phyloP scores from a whole-genome alignment of 2,888 invertebrate genomes.

The Pristionchus fissidentatus region DNA sequence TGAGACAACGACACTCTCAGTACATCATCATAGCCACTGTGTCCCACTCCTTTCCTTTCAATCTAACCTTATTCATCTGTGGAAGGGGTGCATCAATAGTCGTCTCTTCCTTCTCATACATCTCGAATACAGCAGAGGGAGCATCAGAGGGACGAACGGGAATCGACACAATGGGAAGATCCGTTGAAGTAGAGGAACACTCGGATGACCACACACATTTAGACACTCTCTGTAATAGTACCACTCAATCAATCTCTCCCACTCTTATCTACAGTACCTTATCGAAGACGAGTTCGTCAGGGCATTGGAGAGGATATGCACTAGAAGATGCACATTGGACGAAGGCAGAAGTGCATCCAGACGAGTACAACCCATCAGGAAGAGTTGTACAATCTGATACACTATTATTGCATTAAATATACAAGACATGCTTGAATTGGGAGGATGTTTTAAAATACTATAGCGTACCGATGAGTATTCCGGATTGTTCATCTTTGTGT shows the following conservation, averaged over 20 bases:
- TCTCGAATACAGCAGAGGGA: background rate
- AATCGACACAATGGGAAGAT: background rate
- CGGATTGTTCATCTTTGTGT: background rate
- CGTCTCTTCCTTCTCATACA: slow-evolving; percentile 18
- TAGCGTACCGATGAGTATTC: background rate
- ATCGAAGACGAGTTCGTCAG: slow-evolving; percentile 36
- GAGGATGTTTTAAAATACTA: background rate
- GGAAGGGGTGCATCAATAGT: slow-evolving; percentile 15
- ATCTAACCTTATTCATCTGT: background rate
- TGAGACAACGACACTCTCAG: background rate
- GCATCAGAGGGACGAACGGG: slow-evolving; percentile 1
- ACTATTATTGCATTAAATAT: too few relatives aligned
- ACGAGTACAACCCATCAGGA: slow-evolving; percentile 28
- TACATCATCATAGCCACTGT: background rate
- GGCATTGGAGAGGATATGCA: slow-evolving; percentile 18
- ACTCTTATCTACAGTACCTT: slow-evolving; percentile 12
- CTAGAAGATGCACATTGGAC: slow-evolving; percentile 25
- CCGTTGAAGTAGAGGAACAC: background rate
- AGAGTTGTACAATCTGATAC: slow-evolving; percentile 35
- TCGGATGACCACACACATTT: slow-evolving; percentile 12
- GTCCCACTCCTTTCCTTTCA: background rate
- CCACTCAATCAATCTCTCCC: background rate
- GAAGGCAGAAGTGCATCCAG: slow-evolving; percentile 35
- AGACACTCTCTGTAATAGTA: background rate
- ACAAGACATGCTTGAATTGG: background rate